Conservation (phyloP, 2,888 invertebrate species). For the Lymantria dispar region DNA sequence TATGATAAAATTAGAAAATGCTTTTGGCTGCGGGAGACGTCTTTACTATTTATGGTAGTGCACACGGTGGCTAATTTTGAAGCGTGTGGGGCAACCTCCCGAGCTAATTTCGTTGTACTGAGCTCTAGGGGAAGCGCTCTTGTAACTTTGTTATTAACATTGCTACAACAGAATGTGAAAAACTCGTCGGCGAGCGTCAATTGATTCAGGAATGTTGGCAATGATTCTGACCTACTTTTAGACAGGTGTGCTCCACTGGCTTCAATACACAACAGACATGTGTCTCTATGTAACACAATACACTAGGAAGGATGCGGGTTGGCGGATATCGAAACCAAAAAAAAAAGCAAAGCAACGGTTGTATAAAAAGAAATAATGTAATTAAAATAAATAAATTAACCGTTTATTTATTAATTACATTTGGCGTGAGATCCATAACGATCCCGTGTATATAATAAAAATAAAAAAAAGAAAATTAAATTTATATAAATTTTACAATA, state of each 20-base stretch:
- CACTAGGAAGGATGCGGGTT: conserved; percentile 38
- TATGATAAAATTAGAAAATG: conserved; percentile 71
- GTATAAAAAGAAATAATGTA: conserved; percentile 82
- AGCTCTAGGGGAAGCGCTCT: conserved; percentile 25
- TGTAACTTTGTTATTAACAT: conserved; percentile 16
- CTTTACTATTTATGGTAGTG: conserved; percentile 80
- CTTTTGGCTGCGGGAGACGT: conserved; percentile 61
- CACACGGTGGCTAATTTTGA: conserved; percentile 52
- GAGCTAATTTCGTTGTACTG: conserved; percentile 44
- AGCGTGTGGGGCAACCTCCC: conserved; percentile 57
- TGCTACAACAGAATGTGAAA: conserved; percentile 27
- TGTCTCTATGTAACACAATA: conserved; percentile 30
- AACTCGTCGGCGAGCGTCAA: conserved; percentile 25
- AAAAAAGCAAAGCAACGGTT: conserved; percentile 69
- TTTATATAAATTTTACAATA: conserved; percentile 84
- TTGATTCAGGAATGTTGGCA: conserved; percentile 46
- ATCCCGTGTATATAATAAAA: conserved; percentile 81
- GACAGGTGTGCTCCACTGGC: conserved; percentile 44
- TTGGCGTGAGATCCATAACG: conserved; percentile 82
- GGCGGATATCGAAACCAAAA: conserved; percentile 38
- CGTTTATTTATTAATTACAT: conserved; percentile 84
- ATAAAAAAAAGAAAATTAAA: conserved; percentile 79
- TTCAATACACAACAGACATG: conserved; percentile 18
- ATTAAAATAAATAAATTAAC: conserved; percentile 84
- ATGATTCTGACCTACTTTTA: conserved; percentile 54